These are phyloP conservation scores for Pimephales promelas DNA, from an alignment of 2,113 vertebrate genomes.

Conservation along the genomic window DNA sequence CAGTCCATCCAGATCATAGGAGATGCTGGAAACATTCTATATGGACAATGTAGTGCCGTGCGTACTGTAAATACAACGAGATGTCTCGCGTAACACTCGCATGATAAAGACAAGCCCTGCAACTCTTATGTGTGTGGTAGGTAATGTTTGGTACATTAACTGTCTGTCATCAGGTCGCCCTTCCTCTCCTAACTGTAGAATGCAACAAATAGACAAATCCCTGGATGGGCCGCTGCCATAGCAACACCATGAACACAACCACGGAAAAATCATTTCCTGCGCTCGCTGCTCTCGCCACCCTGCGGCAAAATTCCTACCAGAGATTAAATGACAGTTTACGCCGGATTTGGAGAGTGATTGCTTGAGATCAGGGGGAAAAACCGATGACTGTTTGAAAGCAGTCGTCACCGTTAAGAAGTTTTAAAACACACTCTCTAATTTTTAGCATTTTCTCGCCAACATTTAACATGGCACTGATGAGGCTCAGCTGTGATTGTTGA, in stretches of 20 bases:
- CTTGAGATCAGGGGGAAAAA: neutral
- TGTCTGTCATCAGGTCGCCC: slow-evolving; percentile 33
- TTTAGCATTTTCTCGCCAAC: neutral
- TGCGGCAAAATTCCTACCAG: slow-evolving; percentile 16
- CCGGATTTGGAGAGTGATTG: slow-evolving; percentile 1
- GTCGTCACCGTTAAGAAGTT: neutral
- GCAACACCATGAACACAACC: slow-evolving; percentile 57
- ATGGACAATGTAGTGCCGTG: neutral
- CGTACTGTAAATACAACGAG: neutral
- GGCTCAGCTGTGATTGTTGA: slow-evolving; percentile 27
- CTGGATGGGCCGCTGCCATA: slow-evolving; percentile 54
- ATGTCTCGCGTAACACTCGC: neutral
- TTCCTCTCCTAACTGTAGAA: neutral
- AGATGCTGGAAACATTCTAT: neutral
- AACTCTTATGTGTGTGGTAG: slow-evolving; percentile 18
- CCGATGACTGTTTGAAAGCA: neutral
- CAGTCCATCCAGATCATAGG: neutral
- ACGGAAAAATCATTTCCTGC: slow-evolving; percentile 24
- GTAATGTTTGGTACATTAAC: slow-evolving; percentile 19
- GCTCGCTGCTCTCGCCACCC: slow-evolving; percentile 5
- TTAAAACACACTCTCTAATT: neutral
- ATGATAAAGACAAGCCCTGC: neutral
- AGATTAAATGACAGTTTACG: slow-evolving; percentile 32
- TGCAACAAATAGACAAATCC: slow-evolving; percentile 35
- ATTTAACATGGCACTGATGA: neutral